Percentiles rank a stretch among this genome's conserved stretches.
Conservation (phyloP, 2,888 invertebrate genomes). For the Achlya flavicornis region DNA sequence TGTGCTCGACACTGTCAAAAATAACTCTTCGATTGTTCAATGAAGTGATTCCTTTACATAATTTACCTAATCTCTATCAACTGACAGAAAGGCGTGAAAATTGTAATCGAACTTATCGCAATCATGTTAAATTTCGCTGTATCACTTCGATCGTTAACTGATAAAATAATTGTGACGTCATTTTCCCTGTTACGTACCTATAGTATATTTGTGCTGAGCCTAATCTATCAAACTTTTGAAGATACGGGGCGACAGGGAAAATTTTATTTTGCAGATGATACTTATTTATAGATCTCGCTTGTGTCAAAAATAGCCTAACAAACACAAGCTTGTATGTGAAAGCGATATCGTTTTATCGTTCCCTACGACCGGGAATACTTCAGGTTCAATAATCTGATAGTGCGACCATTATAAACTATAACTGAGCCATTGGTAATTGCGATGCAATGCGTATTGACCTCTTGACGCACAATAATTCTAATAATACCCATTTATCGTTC, state of each 20-base stretch:
- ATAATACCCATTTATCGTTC: constrained; percentile 58
- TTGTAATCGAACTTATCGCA: constrained; percentile 51
- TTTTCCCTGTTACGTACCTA: background rate
- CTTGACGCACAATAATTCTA: constrained; percentile 64
- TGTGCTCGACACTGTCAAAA: constrained; percentile 7
- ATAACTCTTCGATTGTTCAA: constrained; percentile 20
- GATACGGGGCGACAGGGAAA: background rate
- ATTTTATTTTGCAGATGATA: constrained; percentile 20
- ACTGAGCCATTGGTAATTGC: constrained; percentile 59
- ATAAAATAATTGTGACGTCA: constrained; percentile 34
- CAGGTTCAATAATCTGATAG: constrained; percentile 69
- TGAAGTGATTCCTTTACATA: constrained; percentile 32
- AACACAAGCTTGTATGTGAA: constrained; percentile 15
- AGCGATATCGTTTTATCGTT: constrained; percentile 21
- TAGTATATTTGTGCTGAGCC: constrained; percentile 15
- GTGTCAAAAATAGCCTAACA: constrained; percentile 39
- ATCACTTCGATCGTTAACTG: constrained; percentile 45
- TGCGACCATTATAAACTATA: constrained; percentile 49
- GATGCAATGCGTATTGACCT: constrained; percentile 64
- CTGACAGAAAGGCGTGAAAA: constrained; percentile 45
- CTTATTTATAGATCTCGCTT: constrained; percentile 37
- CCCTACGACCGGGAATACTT: constrained; percentile 35
- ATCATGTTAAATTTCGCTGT: constrained; percentile 51
- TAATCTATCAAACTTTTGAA: background rate
- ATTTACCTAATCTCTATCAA: constrained; percentile 37